phyloP scores from a whole-genome alignment of 2,888 invertebrate species.

The Bimastos eiseni region DNA sequence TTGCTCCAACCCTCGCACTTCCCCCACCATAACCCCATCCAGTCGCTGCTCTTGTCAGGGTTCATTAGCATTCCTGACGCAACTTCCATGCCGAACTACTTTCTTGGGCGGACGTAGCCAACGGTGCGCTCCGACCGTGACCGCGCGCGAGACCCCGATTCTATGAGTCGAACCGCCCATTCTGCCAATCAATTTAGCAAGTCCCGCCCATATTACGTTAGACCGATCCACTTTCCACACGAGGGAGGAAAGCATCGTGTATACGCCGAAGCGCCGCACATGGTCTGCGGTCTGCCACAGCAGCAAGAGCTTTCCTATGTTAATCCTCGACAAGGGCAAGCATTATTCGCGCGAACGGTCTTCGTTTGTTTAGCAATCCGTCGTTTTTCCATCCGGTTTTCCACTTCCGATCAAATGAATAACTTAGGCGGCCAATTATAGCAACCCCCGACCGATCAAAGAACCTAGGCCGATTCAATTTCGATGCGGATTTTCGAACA shows the following conservation, averaged over 20 bases:
- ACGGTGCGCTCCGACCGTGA: not conserved
- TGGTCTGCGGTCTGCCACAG: not conserved
- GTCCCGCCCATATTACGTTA: not conserved
- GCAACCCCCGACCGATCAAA: not conserved
- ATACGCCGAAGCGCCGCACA: not conserved
- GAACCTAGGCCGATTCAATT: not conserved
- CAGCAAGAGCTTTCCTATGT: not conserved
- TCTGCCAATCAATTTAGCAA: not conserved
- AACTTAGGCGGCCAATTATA: not conserved
- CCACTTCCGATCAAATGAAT: not conserved
- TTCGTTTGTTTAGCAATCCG: not conserved
- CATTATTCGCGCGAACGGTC: not conserved
- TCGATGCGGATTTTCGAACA: not conserved
- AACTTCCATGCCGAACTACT: conserved; percentile 6
- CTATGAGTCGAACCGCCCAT: not conserved
- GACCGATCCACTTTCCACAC: not conserved
- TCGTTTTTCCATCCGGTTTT: not conserved
- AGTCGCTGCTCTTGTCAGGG: not conserved
- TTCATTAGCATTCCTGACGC: not conserved
- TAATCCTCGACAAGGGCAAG: not conserved
- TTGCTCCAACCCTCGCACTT: not conserved
- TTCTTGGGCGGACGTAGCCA: conserved; percentile 6
- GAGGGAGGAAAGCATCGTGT: not conserved
- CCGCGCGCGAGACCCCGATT: conserved; percentile 13
- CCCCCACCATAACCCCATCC: not conserved